phyloP scores from a whole-genome alignment of 30 jellyfish, hydroid and myxozoan genomes.

The Hydra vulgaris region DNA sequence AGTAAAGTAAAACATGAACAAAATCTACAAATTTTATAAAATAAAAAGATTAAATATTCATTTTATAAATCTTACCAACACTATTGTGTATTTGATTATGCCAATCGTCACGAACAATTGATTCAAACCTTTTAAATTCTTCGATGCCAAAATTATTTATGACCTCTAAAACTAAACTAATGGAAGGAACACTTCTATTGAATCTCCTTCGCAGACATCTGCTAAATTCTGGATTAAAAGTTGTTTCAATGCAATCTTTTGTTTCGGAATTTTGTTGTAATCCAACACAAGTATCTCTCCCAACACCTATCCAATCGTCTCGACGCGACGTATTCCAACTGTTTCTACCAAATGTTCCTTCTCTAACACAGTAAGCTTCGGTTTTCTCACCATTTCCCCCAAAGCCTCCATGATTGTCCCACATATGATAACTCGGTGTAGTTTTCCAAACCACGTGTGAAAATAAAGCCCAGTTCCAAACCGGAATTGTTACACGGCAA shows the following conservation, averaged over 20 bases:
- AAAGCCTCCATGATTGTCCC: slow-evolving; percentile 22
- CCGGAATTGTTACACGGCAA: slow-evolving; percentile 43
- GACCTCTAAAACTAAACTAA: slow-evolving; percentile 8
- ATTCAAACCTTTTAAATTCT: not conserved
- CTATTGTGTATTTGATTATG: slow-evolving; percentile 16
- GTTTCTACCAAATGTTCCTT: slow-evolving; percentile 4
- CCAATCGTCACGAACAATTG: slow-evolving; percentile 13
- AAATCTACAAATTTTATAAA: too few species aligned
- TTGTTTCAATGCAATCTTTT: not conserved
- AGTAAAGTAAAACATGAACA: not conserved
- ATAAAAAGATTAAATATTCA: too few species aligned
- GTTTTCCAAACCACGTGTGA: slow-evolving; percentile 24
- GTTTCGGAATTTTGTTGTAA: not conserved
- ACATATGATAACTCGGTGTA: slow-evolving; percentile 21
- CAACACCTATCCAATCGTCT: not conserved
- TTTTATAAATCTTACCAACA: slow-evolving; percentile 1
- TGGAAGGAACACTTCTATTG: slow-evolving; percentile 32
- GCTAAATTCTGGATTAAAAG: not conserved
- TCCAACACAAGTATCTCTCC: not conserved
- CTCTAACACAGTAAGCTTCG: slow-evolving; percentile 11
- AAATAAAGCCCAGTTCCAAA: slow-evolving; percentile 42
- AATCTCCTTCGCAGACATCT: slow-evolving; percentile 38
- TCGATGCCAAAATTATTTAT: not conserved
- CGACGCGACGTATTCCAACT: slow-evolving; percentile 8
- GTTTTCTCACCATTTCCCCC: slow-evolving; percentile 37